Conservation (phyloP, 2,888 invertebrate species). For the Cosmorhoe ocellata region DNA sequence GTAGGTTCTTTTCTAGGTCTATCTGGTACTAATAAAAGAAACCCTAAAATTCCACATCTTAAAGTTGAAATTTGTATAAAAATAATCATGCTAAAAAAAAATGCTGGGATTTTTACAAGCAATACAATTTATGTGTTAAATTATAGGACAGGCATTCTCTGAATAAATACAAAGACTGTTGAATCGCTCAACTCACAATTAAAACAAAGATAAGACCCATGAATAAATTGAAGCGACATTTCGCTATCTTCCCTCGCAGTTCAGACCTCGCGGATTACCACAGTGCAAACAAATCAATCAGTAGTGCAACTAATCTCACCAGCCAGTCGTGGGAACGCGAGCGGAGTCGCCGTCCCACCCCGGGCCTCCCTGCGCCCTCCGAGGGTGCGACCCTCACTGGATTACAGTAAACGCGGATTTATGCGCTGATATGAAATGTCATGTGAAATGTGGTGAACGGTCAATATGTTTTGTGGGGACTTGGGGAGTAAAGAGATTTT, state of each 20-base stretch:
- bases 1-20: no score
- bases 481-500: constrained; percentile 4
- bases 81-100: no score
- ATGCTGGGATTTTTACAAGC: no score
- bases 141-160: no score
- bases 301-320: constrained; percentile 24
- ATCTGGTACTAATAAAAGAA: no score
- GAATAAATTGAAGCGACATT: neutral
- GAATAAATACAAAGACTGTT: no score
- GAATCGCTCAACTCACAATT: no score
- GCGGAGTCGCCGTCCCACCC: constrained; percentile 32
- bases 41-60: no score
- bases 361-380: constrained; percentile 10
- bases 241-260: constrained; percentile 8
- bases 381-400: constrained; percentile 25
- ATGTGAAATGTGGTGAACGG: constrained; percentile 10
- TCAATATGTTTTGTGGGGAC: constrained; percentile 15
- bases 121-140: no score
- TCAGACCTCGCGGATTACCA: constrained; percentile 13
- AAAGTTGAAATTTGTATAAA: no score
- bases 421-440: constrained; percentile 23
- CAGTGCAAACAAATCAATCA: constrained; percentile 31
- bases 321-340: constrained; percentile 38
- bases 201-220: no score
- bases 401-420: constrained; percentile 9